phyloP scores from a whole-genome alignment of 2,888 invertebrate genomes.

The Xestobium rufovillosum region DNA sequence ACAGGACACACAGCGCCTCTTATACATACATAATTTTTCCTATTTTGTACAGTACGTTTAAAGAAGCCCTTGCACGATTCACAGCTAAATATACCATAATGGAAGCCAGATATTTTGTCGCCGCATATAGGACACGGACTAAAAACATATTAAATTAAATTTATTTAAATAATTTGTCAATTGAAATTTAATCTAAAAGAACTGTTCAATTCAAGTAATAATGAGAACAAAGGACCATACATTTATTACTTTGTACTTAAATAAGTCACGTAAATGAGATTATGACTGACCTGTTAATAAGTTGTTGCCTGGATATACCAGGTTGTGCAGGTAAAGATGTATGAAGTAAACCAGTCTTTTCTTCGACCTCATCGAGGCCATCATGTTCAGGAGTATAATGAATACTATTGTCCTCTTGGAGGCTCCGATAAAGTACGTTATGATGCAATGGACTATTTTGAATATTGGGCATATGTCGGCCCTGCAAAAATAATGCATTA shows the following conservation, averaged over 20 bases:
- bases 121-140: constrained; percentile 94
- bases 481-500: constrained; percentile 39
- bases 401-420: constrained; percentile 39
- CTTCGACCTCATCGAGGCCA: constrained; percentile 45
- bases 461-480: constrained; percentile 47
- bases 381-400: constrained; percentile 35
- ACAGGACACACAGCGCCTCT: constrained; percentile 88
- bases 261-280: constrained; percentile 5
- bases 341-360: constrained; percentile 42
- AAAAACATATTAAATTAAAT: too few relatives aligned
- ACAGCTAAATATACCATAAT: constrained; percentile 96
- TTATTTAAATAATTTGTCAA: background rate
- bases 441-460: constrained; percentile 48
- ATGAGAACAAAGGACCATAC: too few relatives aligned
- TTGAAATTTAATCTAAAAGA: constrained; percentile 4
- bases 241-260: constrained; percentile 2
- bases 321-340: constrained; percentile 55
- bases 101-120: constrained; percentile 93
- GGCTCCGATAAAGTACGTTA: constrained; percentile 49
- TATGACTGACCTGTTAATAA: constrained; percentile 63
- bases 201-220: background rate
- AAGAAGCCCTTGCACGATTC: constrained; percentile 98
- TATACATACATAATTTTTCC: constrained; percentile 92
- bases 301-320: constrained; percentile 80
- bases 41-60: constrained; percentile 96